These are phyloP conservation scores for Napeogenes inachia DNA, from an alignment of 2,888 invertebrate genomes.

Conservation along the genomic window DNA sequence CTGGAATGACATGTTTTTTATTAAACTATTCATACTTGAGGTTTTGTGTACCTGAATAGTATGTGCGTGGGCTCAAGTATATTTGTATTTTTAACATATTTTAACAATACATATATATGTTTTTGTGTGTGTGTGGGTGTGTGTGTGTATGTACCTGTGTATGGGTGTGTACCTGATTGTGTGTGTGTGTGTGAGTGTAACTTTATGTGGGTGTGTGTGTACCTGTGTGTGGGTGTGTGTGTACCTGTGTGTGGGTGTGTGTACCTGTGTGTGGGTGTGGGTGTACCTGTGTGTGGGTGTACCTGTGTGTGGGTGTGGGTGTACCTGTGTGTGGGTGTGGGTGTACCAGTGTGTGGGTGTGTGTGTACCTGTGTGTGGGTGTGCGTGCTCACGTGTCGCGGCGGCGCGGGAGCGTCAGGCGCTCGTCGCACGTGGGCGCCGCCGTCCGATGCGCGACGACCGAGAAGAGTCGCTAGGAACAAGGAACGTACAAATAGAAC, in stretches of 20 bases:
- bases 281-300: slow-evolving; percentile 5
- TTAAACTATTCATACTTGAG: no score
- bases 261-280: not conserved
- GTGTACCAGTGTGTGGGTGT: slow-evolving; percentile 27
- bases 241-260: slow-evolving; percentile 2
- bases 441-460: slow-evolving; percentile 95
- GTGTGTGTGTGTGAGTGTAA: no score
- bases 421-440: slow-evolving; percentile 89
- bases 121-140: no score
- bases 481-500: not conserved
- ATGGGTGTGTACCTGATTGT: no score
- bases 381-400: slow-evolving; percentile 55
- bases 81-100: no score
- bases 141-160: not conserved
- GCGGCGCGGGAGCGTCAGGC: slow-evolving; percentile 67
- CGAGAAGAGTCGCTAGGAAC: slow-evolving; percentile 84
- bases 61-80: no score
- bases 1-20: slow-evolving; percentile 33
- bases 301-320: no score
- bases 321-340: slow-evolving; percentile 7
- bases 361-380: slow-evolving; percentile 5
- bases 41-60: no score
- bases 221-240: no score
- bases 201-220: no score
- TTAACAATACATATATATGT: no score